Evolutionary conservation across 2,888 invertebrate species (phyloP).

Genomic region (Notodonta dromedarius): DNA sequence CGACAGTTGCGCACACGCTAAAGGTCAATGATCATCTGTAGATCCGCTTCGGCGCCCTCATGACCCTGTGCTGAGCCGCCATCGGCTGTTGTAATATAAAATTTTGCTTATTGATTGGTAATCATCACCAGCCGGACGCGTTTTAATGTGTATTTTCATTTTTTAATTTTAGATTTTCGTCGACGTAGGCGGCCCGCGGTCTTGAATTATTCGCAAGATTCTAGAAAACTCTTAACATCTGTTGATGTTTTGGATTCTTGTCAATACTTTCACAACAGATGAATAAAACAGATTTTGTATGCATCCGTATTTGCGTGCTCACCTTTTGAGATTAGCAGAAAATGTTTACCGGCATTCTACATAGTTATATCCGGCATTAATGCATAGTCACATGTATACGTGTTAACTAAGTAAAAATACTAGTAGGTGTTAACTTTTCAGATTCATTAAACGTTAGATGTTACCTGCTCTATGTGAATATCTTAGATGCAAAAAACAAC

Average conservation of each 20-base stretch:
- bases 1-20: slow-evolving; percentile 73
- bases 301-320: slow-evolving; percentile 15
- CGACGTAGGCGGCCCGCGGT: slow-evolving; percentile 16
- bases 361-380: slow-evolving; percentile 19
- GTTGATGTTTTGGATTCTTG: slow-evolving; percentile 5
- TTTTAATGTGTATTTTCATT: slow-evolving; percentile 26
- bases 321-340: slow-evolving; percentile 19
- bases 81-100: slow-evolving; percentile 57
- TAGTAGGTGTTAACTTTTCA: not conserved
- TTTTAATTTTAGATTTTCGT: slow-evolving; percentile 20
- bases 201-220: not conserved
- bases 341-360: slow-evolving; percentile 17
- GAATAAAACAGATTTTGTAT: not conserved
- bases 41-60: slow-evolving; percentile 82
- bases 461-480: not conserved
- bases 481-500: not conserved
- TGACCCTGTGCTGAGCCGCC: slow-evolving; percentile 78
- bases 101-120: slow-evolving; percentile 69
- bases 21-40: slow-evolving; percentile 84
- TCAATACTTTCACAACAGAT: not conserved
- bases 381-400: slow-evolving; percentile 19
- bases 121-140: slow-evolving; percentile 43
- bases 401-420: not conserved
- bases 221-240: not conserved
- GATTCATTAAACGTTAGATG: not conserved